A percentile compares a stretch with the other conserved stretches of the same genome.
Conservation (phyloP, 2,797 vertebrate genomes). For the Eremophila alpestris region DNA sequence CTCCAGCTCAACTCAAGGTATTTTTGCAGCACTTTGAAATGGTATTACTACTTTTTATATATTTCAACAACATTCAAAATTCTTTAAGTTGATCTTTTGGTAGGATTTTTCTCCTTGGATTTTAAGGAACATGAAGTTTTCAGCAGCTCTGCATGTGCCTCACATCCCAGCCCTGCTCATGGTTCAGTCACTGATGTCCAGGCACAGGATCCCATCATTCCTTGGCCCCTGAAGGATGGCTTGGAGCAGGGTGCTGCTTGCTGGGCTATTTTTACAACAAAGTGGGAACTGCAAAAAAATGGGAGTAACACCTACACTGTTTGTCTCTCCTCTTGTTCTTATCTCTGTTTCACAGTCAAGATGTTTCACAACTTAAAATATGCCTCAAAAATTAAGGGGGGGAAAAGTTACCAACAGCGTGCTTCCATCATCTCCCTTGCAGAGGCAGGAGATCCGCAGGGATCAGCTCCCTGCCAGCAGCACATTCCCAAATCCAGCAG, state of each 20-base stretch:
- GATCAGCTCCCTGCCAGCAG: background rate
- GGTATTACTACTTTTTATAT: background rate
- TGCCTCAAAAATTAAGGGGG: background rate
- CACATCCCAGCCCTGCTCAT: background rate
- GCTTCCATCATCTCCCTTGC: background rate
- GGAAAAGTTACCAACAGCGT: background rate
- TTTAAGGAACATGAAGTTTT: accelerated
- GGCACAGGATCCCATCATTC: accelerated
- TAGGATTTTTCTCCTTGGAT: accelerated
- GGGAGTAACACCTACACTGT: slow-evolving; percentile 26
- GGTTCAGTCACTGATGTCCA: background rate
- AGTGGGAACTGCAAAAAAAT: slow-evolving; percentile 24
- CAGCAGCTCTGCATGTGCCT: accelerated
- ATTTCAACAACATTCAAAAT: background rate
- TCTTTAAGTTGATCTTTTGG: background rate
- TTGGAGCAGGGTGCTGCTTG: background rate
- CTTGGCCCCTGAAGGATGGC: background rate
- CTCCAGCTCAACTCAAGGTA: accelerated
- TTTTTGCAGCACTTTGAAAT: background rate
- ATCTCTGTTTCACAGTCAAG: slow-evolving; percentile 29
- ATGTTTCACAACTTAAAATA: slow-evolving; percentile 41
- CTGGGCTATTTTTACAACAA: slow-evolving; percentile 23
- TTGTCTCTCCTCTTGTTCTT: slow-evolving; percentile 44
- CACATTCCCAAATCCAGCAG: background rate
- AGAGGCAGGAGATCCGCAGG: accelerated